Base-by-base conservation (phyloP, 2,888 invertebrate species). In the Malacosoma neustria region DNA sequence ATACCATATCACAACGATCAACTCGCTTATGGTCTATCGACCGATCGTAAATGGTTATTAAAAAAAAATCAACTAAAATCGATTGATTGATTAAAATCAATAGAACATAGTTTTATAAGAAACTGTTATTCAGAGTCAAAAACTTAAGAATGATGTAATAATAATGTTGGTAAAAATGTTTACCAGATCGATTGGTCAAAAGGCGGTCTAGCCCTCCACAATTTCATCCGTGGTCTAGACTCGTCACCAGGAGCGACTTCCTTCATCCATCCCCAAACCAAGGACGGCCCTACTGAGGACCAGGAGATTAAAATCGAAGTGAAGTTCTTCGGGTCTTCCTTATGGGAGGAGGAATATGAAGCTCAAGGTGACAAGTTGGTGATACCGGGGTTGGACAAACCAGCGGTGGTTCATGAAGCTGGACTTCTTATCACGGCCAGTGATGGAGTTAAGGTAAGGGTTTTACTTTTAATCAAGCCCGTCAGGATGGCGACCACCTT, bases 241-340 rank as follows among this genome's bases (percentile, higher is more conserved):
- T 97, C 97, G 2, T 95, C 96, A 0, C 98, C 98, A 0, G 98
- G 98, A 0, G 98, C 98, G 0, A 92, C 94, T 74, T 89, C 92
- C 0, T 72, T 73, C 45, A 73, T 85, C 35, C 63, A 67, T 41
- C 61, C 71, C 30, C 77, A 80, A 43, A 72, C 66, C 12, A 74
- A 63, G 34, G 87, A 87, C 0, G 62, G 80, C 4, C 57, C 75
- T 2, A 61, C 62, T 1, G 72, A 81, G 13, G 69, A 66, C 13
- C 59, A 55, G 13, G 70, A 67, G 2, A 46, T 60, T 1, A 61
- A 61, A n/a, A 42, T 80, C 13, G 76, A 84, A 50, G 57, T 63
- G 40, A 82, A 80, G 33, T 79, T 98, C 31, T 98, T 92, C 66
- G 96, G 96, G 0, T 96, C 97, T 0, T 88, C 87, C 1, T 57